phyloP scores from a whole-genome alignment of 2,113 vertebrate species.

The Bucco capensis region DNA sequence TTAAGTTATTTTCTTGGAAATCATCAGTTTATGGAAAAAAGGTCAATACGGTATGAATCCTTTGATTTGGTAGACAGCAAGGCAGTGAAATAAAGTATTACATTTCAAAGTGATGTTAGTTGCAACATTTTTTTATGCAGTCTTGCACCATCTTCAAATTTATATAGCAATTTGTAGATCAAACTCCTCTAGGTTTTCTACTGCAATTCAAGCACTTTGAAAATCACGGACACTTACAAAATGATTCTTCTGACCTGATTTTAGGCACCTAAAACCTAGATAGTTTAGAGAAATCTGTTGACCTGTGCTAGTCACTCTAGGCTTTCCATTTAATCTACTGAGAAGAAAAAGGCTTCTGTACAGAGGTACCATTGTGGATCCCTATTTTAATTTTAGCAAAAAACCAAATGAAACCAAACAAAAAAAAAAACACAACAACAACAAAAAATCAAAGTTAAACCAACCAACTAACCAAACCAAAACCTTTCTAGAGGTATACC shows the following conservation, averaged over 20 bases:
- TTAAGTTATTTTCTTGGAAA: background rate
- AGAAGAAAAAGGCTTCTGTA: background rate
- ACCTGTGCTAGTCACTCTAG: background rate
- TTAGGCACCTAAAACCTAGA: background rate
- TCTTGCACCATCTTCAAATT: background rate
- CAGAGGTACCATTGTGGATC: background rate
- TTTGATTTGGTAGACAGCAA: background rate
- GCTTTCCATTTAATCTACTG: background rate
- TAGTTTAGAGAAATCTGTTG: background rate
- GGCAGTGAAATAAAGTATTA: background rate
- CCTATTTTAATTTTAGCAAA: background rate
- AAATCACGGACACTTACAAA: background rate
- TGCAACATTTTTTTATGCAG: background rate
- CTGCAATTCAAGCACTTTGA: background rate
- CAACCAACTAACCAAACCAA: no score
- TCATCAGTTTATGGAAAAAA: background rate
- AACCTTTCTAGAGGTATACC: background rate
- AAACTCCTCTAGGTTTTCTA: background rate
- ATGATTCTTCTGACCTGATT: background rate
- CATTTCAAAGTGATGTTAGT: background rate
- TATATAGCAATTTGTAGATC: background rate
- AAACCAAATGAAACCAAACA: no score
- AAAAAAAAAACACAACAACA: no score
- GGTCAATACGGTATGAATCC: fast-evolving
- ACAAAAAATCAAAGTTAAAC: no score